Evolutionary conservation across 2,113 vertebrate species (phyloP).

Genomic region (Syngnathus typhle): DNA sequence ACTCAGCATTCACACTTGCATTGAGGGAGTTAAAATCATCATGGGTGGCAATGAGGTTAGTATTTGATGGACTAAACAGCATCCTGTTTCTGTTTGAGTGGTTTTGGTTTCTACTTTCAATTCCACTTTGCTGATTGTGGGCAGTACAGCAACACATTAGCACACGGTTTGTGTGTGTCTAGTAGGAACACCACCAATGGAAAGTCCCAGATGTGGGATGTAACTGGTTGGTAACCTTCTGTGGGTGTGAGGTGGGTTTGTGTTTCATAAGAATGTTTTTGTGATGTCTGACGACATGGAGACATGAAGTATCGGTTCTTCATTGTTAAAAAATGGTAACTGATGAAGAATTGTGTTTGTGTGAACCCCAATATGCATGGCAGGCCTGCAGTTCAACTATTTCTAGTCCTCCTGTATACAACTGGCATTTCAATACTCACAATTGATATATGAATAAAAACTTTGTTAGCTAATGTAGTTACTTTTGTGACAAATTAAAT

Average conservation of each 20-base stretch:
- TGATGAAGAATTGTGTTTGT: neutral
- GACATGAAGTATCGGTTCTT: slow-evolving; percentile 9
- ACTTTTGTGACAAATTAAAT: neutral
- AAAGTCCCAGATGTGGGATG: slow-evolving; percentile 46
- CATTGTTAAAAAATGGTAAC: slow-evolving; percentile 24
- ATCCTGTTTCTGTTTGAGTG: neutral
- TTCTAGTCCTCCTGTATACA: neutral
- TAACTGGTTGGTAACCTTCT: slow-evolving; percentile 18
- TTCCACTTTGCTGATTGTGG: neutral
- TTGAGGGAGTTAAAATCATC: too few species aligned
- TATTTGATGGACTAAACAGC: neutral
- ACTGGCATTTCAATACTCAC: neutral
- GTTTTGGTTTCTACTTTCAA: neutral
- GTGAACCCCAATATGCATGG: neutral
- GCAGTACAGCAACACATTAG: neutral
- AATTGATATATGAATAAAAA: neutral
- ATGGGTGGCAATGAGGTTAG: too few species aligned
- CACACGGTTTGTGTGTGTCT: too few species aligned
- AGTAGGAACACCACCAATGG: slow-evolving; percentile 11
- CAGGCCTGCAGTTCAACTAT: neutral
- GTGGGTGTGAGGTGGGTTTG: slow-evolving; percentile 23
- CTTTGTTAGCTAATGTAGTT: neutral
- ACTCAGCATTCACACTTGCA: too few species aligned
- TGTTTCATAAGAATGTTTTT: slow-evolving; percentile 12
- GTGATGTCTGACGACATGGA: slow-evolving; percentile 27